These are phyloP conservation scores for Dryas iulia DNA, from an alignment of 1,140 invertebrate genomes.

Conservation along the genomic window DNA sequence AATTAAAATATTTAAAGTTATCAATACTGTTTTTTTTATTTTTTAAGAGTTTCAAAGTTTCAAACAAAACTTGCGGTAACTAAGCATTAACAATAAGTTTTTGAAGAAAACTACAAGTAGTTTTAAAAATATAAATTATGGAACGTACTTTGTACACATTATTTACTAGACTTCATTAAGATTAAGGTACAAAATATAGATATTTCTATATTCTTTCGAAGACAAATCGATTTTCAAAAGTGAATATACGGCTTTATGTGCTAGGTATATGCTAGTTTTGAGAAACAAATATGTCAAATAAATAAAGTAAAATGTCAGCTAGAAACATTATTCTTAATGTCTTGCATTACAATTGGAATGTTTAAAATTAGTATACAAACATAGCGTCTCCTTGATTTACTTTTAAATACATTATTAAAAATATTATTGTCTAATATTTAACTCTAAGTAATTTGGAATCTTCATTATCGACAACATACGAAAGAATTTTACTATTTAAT, in stretches of 20 bases:
- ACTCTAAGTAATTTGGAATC: background rate
- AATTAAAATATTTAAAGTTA: background rate
- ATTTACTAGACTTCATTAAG: background rate
- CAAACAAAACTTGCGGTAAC: background rate
- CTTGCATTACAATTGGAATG: background rate
- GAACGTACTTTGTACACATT: background rate
- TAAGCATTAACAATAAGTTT: background rate
- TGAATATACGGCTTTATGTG: too few relatives aligned
- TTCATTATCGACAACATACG: background rate
- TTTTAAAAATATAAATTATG: background rate
- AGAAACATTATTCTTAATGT: background rate
- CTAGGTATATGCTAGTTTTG: too few relatives aligned
- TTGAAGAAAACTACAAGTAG: background rate
- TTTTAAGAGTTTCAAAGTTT: background rate
- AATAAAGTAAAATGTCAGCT: too few relatives aligned
- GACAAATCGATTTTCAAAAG: background rate
- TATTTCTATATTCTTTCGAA: background rate
- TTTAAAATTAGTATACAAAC: background rate
- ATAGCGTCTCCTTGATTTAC: background rate
- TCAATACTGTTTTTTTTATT: background rate
- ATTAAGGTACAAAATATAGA: background rate
- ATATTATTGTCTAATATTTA: constrained; percentile 1
- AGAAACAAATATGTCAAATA: too few relatives aligned
- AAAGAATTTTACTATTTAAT: background rate
- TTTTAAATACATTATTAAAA: background rate